Evolutionary conservation across 2,797 vertebrate species (phyloP).

Genomic region (Pampus argenteus): DNA sequence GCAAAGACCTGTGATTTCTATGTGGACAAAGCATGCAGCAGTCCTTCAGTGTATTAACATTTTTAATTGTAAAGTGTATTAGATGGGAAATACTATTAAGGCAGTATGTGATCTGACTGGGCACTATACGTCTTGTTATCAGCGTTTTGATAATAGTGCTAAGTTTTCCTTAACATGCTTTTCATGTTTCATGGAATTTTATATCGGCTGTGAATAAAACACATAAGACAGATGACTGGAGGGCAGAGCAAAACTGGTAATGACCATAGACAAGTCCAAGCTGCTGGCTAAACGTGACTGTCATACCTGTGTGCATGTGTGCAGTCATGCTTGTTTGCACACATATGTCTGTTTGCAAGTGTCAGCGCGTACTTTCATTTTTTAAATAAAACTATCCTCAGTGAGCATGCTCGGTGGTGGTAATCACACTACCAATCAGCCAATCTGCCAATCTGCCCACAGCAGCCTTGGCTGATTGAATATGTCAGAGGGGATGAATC

Average conservation of each 20-base stretch:
- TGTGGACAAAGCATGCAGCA: constrained; percentile 79
- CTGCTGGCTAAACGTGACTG: constrained; percentile 17
- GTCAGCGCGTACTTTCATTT: constrained; percentile 33
- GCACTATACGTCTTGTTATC: constrained; percentile 23
- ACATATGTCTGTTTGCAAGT: constrained; percentile 49
- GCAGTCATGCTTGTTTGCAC: constrained; percentile 62
- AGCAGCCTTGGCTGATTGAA: constrained; percentile 77
- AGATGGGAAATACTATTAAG: constrained; percentile 13
- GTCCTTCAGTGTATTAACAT: constrained; percentile 34
- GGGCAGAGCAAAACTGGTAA: constrained; percentile 6
- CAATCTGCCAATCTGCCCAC: constrained; percentile 79
- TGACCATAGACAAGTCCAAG: constrained; percentile 23
- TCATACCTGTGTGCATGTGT: constrained; percentile 37
- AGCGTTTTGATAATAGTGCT: constrained; percentile 21
- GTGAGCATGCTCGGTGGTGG: constrained; percentile 66
- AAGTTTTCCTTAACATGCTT: constrained; percentile 22
- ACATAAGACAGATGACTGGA: constrained; percentile 22
- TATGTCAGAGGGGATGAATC: constrained; percentile 80
- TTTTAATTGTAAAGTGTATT: not conserved
- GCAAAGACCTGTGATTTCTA: constrained; percentile 61
- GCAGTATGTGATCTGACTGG: constrained; percentile 49
- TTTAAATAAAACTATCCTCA: constrained; percentile 57
- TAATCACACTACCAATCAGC: constrained; percentile 78
- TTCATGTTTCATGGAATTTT: constrained; percentile 37
- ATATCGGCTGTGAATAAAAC: constrained; percentile 59